Evolutionary conservation across 2,888 invertebrate genomes (phyloP), one percentile per base, ranked within the genome.

Genomic region (Hemistola chrysoprasaria): DNA sequence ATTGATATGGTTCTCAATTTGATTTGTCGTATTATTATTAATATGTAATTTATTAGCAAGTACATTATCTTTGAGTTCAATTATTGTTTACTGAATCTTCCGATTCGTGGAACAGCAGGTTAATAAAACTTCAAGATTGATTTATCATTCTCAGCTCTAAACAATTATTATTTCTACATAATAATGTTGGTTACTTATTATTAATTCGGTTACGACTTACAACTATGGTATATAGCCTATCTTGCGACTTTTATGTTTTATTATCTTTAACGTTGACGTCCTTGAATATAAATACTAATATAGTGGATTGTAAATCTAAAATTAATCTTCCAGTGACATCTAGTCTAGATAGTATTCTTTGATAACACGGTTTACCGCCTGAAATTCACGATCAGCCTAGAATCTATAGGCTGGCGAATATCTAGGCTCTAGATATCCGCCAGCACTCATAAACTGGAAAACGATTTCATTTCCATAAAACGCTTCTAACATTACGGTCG

Each of bases 381-480:
- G 50, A 41, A 42, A 47, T 51, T 51, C 46, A 40, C 29, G 31
- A 36, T 28, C 25, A 32, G 35, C 44, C 31, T 34, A n/a, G n/a
- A n/a, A n/a, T n/a, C n/a, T n/a, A n/a, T n/a, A n/a, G n/a, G n/a
- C n/a, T n/a, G n/a, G n/a, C n/a, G n/a, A n/a, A n/a, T n/a, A n/a
- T n/a, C n/a, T n/a, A n/a, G n/a, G n/a, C n/a, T n/a, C n/a, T n/a
- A 30, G 52, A 52, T 50, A 48, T 38, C 33, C 25, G 21, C 48
- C 33, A 21, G 40, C 35, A 32, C 28, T 43, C 46, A 47, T 55
- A 55, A 55, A 52, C 41, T 44, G 27, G 40, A 45, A 41, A 34
- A 52, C 55, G 39, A 45, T 52, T 50, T 45, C 33, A 55, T 55
- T 55, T 52, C 46, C 52, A 52, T 55, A 52, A 40, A 40, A 40